Evolutionary conservation across 2,797 vertebrate genomes (phyloP).

Genomic region (Salarias fasciatus): DNA sequence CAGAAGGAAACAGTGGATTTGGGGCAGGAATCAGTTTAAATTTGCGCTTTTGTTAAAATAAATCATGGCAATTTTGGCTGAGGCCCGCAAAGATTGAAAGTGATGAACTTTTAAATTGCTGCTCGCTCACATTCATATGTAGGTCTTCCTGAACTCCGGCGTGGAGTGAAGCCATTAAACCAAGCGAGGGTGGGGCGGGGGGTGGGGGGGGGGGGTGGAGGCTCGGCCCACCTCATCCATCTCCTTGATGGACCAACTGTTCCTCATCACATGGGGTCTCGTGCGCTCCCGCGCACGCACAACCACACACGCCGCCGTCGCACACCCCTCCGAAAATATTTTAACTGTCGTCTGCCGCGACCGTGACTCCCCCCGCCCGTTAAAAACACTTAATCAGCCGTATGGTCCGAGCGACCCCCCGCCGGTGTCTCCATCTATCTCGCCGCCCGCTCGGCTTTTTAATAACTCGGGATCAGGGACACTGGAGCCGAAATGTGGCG

Average conservation of each 20-base stretch:
- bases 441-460: slow-evolving; percentile 34
- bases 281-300: slow-evolving; percentile 9
- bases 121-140: slow-evolving; percentile 8
- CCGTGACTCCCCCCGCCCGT: slow-evolving; percentile 34
- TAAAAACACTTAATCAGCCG: slow-evolving; percentile 69
- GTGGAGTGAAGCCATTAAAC: slow-evolving; percentile 40
- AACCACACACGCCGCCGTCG: not conserved
- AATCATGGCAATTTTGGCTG: not conserved
- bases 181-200: slow-evolving; percentile 10
- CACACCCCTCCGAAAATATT: slow-evolving; percentile 40
- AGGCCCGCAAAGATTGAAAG: not conserved
- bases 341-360: slow-evolving; percentile 39
- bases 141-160: not conserved
- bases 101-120: not conserved
- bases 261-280: slow-evolving; percentile 58
- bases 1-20: not conserved
- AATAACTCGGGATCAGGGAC: slow-evolving; percentile 52
- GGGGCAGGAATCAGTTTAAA: slow-evolving; percentile 9
- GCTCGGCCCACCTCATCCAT: slow-evolving; percentile 52
- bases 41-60: not conserved
- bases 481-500: slow-evolving; percentile 33
- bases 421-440: slow-evolving; percentile 52
- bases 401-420: slow-evolving; percentile 59
- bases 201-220: slow-evolving; percentile 7
- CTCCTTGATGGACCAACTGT: slow-evolving; percentile 67